Evolutionary conservation across 2,797 vertebrate species (phyloP).

Genomic region (Anguilla pacifica): DNA sequence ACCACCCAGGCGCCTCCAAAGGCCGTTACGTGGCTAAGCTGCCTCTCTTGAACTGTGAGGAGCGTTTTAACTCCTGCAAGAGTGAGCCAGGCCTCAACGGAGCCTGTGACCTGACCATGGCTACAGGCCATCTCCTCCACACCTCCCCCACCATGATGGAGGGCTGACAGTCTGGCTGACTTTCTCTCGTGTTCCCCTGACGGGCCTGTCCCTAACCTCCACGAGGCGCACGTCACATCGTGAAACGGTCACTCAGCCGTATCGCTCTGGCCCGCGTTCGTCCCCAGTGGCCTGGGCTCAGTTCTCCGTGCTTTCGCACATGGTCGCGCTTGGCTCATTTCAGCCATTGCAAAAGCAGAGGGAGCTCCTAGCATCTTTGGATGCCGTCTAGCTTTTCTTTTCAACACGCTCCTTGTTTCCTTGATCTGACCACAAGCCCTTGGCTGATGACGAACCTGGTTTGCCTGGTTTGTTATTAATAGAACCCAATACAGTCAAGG

Average conservation of each 20-base stretch:
- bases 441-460: slow-evolving; percentile 41
- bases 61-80: not conserved
- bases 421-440: slow-evolving; percentile 51
- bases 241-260: not conserved
- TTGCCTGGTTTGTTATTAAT: slow-evolving; percentile 66
- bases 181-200: not conserved
- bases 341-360: not conserved
- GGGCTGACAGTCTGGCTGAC: not conserved
- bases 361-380: slow-evolving; percentile 11
- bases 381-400: not conserved
- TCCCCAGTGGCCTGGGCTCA: not conserved
- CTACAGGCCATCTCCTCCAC: not conserved
- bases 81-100: not conserved
- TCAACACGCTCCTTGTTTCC: slow-evolving; percentile 7
- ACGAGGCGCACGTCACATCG: not conserved
- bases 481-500: slow-evolving; percentile 68
- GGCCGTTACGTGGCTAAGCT: not conserved
- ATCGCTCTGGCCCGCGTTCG: too few species aligned
- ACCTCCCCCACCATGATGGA: not conserved
- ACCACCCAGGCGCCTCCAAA: not conserved
- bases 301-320: not conserved
- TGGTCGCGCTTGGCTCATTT: not conserved
- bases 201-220: not conserved
- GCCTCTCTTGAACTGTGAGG: not conserved
- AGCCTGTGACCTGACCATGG: not conserved